A percentile compares a stretch with the other conserved stretches of the same genome.
Evolutionary conservation across 2,113 vertebrate genomes (phyloP).

Genomic region (Sula dactylatra): DNA sequence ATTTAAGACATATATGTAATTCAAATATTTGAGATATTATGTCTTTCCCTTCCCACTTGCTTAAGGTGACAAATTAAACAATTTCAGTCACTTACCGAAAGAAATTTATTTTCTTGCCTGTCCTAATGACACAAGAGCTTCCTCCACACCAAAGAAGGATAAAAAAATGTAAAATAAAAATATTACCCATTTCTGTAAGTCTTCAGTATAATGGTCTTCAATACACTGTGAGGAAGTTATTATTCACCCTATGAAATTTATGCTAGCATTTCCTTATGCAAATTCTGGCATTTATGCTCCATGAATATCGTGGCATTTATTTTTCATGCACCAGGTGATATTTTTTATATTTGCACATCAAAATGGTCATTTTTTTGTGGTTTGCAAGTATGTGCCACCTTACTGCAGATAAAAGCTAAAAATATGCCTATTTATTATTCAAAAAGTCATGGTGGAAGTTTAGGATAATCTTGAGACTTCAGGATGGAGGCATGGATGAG

Average conservation of each 20-base stretch:
- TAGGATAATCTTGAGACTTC: not conserved
- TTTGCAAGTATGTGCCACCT: not conserved
- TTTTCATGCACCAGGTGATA: not conserved
- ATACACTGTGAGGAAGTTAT: not conserved
- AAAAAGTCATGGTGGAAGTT: not conserved
- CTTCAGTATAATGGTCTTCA: not conserved
- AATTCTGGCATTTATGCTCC: not conserved
- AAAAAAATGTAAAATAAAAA: conserved; percentile 37
- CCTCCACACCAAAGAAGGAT: conserved; percentile 19
- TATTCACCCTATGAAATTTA: not conserved
- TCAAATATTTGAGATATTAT: not conserved
- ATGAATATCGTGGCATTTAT: not conserved
- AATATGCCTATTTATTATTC: not conserved
- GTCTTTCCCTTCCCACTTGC: not conserved
- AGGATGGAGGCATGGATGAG: not conserved
- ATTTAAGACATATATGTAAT: not conserved
- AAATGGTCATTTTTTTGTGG: not conserved
- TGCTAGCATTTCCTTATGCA: not conserved
- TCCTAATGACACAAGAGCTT: not conserved
- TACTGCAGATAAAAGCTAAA: not conserved
- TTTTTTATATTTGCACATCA: not conserved
- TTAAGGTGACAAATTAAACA: not conserved
- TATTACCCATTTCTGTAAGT: not conserved
- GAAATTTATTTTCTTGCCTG: not conserved
- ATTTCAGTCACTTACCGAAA: not conserved